Evolutionary conservation across 2,113 vertebrate genomes (phyloP), one percentile per base, ranked within the genome.

Genomic region (Holacanthus passer): DNA sequence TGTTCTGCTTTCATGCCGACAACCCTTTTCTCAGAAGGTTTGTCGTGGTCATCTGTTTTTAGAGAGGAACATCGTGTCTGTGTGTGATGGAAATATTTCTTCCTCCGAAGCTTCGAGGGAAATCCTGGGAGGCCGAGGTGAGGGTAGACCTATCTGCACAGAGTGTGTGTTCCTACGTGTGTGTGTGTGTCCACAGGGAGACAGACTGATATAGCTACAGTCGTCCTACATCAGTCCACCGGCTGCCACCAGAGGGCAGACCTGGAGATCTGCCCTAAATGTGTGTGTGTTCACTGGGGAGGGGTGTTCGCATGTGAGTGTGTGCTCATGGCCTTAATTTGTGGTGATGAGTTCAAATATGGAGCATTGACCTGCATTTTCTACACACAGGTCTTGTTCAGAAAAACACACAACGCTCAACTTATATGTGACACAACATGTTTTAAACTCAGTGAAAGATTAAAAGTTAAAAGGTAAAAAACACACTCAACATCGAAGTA

Each of bases 221-320:
- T 63, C 87, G 89, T 48, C 89, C 91, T 85, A 88, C 84, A 92
- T 89, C 58, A 27, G 56, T 22, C 67, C 53, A 76, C 67, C 56
- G 47, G 69, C 66, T 50, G 77, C 87, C 90, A 88, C 85, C 71
- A 87, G 81, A 47, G 88, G 90, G 87, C 88, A 50, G 82, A 19
- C 63, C 81, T 77, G 77, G 60, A 79, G 63, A 73, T 8, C 59
- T 81, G 85, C 73, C 85, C 87, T 84, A 45, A 64, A 78, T 85
- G 79, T 73, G 82, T 0, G 20, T 35, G 11, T 53, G 32, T 16
- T 9, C 59, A 39, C 59, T 7, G 59, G 59, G 59, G 59, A 62
- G 35, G 35, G 27, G 19, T 8, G 48, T 48, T 31, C 41, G 20
- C 20, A 19, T 59, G 64, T 14, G 39, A 5, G 35, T 55, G 29